Evolutionary conservation across 2,113 vertebrate genomes (phyloP).

Genomic region (Actinemys pallida): DNA sequence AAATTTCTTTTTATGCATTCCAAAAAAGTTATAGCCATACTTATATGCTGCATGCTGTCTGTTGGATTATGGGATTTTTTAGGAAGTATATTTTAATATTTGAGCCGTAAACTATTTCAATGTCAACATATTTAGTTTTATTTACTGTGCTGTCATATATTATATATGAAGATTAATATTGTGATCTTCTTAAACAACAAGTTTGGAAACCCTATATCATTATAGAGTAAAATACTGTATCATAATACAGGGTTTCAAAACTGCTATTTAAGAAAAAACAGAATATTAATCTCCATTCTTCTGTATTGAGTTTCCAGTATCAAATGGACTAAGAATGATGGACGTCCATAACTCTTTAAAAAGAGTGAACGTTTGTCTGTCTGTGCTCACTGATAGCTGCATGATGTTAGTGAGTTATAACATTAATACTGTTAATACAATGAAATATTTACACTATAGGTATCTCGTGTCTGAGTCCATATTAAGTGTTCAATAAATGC

Average conservation of each 20-base stretch:
- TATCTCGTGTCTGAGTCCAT: not conserved
- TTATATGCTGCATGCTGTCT: not conserved
- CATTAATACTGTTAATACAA: not conserved
- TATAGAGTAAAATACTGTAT: not conserved
- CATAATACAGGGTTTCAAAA: not conserved
- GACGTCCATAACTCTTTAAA: not conserved
- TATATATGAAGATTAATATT: not conserved
- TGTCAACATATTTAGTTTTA: not conserved
- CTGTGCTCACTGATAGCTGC: not conserved
- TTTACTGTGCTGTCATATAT: not conserved
- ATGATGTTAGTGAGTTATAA: not conserved
- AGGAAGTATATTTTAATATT: not conserved
- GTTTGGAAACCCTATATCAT: not conserved
- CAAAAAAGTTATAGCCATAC: not conserved
- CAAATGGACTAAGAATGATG: not conserved
- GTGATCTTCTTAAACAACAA: not conserved
- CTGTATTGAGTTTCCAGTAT: not conserved
- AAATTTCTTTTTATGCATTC: not conserved
- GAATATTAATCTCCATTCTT: not conserved
- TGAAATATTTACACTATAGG: not conserved
- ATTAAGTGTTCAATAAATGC: not conserved
- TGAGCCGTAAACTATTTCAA: not conserved
- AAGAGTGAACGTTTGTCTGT: not conserved
- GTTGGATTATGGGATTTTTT: not conserved
- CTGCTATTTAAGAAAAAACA: not conserved